Conservation (phyloP, 2,113 vertebrate genomes). For the Gallinago undulata region DNA sequence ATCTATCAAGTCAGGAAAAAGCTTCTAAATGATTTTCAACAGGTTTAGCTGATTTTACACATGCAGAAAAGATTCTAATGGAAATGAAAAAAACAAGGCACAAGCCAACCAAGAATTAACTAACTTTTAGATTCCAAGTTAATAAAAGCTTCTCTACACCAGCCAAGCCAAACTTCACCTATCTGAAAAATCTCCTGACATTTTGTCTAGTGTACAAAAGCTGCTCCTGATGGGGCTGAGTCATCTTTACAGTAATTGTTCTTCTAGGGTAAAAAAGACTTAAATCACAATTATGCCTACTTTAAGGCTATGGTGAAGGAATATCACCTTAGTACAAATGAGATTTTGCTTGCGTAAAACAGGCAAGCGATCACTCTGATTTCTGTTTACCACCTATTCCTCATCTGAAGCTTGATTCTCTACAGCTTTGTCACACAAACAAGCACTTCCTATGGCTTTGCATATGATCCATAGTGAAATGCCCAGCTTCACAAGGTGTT, state of each 20-base stretch:
- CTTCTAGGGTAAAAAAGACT: not conserved
- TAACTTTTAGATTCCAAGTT: not conserved
- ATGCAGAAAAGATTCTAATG: not conserved
- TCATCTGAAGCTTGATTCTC: not conserved
- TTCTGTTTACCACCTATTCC: not conserved
- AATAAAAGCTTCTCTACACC: not conserved
- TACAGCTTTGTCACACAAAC: not conserved
- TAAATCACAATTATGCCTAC: not conserved
- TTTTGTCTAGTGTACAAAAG: not conserved
- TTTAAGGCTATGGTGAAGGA: not conserved
- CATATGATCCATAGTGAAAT: not conserved
- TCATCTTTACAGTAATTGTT: not conserved
- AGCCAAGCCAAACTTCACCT: not conserved
- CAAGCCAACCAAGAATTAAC: not conserved
- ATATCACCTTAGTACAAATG: not conserved
- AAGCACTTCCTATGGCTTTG: not conserved
- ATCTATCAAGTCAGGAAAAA: not conserved
- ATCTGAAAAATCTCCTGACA: not conserved
- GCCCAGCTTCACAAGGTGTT: not conserved
- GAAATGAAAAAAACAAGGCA: not conserved
- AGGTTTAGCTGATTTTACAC: not conserved
- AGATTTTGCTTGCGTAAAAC: not conserved
- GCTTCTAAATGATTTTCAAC: not conserved
- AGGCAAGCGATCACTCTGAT: not conserved
- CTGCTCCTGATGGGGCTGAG: not conserved